Percentiles rank a stretch among this genome's conserved stretches.
Evolutionary conservation across 2,113 vertebrate species (phyloP).

Genomic region (Pelodiscus sinensis): DNA sequence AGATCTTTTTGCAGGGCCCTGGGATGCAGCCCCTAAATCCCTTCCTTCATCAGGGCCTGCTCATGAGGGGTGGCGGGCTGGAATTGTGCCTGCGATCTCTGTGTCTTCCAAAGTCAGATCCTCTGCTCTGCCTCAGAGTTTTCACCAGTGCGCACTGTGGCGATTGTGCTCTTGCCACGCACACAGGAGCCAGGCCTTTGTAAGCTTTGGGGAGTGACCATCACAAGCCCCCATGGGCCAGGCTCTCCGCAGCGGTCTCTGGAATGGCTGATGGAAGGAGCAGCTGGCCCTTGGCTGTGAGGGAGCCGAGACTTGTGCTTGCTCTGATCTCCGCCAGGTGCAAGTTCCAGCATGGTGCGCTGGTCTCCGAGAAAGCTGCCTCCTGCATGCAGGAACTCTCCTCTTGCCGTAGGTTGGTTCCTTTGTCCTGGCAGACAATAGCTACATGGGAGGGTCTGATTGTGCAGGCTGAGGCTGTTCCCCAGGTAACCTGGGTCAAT

Average conservation of each 20-base stretch:
- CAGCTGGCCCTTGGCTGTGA: not conserved
- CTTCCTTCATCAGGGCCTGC: no score
- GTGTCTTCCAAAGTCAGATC: not conserved
- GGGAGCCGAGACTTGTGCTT: not conserved
- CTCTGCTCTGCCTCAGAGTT: not conserved
- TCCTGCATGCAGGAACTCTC: not conserved
- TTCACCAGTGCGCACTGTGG: not conserved
- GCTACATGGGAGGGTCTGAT: not conserved
- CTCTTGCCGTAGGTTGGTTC: not conserved
- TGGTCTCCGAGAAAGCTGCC: not conserved
- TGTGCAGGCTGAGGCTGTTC: no score
- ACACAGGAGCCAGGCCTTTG: not conserved
- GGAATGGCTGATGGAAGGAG: not conserved
- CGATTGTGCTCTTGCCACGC: not conserved
- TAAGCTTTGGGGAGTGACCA: not conserved
- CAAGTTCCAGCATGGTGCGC: not conserved
- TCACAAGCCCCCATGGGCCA: not conserved
- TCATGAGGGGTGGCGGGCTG: not conserved
- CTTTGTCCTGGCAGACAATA: not conserved
- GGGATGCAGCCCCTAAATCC: no score
- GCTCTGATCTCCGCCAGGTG: not conserved
- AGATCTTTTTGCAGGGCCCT: no score
- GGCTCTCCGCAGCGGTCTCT: not conserved
- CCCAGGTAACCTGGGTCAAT: no score
- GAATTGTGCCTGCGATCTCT: not conserved